Evolutionary conservation across 1,140 invertebrate species (phyloP).

Genomic region (Mylabris phalerata): DNA sequence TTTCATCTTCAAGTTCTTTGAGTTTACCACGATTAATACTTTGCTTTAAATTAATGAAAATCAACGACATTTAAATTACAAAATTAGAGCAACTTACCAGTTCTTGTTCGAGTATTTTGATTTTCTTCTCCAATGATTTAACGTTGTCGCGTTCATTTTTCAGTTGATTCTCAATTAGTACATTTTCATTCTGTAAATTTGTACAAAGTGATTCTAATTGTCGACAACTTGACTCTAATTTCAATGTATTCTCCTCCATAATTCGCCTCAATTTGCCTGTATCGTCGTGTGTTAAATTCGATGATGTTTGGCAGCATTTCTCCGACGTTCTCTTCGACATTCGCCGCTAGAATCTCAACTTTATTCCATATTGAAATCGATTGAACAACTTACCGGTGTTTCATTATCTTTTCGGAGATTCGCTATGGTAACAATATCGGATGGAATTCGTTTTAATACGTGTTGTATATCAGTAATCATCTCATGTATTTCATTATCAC

Average conservation of each 20-base stretch:
- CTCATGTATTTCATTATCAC: conserved; percentile 32
- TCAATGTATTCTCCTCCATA: conserved; percentile 35
- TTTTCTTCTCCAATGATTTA: conserved; percentile 27
- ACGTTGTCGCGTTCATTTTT: conserved; percentile 29
- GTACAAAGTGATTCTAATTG: conserved; percentile 36
- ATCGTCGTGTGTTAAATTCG: conserved; percentile 15
- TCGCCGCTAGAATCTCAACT: too few relatives aligned
- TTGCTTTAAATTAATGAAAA: conserved; percentile 6
- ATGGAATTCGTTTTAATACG: conserved; percentile 36
- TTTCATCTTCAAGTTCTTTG: conserved; percentile 25
- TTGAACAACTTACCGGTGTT: not conserved
- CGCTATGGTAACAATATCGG: conserved; percentile 32
- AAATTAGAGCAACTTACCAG: conserved; percentile 9
- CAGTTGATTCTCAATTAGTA: conserved; percentile 30
- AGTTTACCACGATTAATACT: conserved; percentile 10
- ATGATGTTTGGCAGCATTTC: conserved; percentile 20
- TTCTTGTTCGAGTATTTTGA: conserved; percentile 29
- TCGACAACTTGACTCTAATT: conserved; percentile 35
- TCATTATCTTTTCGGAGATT: conserved; percentile 6
- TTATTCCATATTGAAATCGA: conserved; percentile 4
- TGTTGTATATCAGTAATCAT: conserved; percentile 36
- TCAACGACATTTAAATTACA: not conserved
- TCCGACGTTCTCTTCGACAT: not conserved
- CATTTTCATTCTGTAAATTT: conserved; percentile 35
- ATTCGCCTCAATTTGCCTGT: conserved; percentile 31